Base-by-base conservation (phyloP, 2,888 invertebrate genomes). In the Phragmatobia fuliginosa region DNA sequence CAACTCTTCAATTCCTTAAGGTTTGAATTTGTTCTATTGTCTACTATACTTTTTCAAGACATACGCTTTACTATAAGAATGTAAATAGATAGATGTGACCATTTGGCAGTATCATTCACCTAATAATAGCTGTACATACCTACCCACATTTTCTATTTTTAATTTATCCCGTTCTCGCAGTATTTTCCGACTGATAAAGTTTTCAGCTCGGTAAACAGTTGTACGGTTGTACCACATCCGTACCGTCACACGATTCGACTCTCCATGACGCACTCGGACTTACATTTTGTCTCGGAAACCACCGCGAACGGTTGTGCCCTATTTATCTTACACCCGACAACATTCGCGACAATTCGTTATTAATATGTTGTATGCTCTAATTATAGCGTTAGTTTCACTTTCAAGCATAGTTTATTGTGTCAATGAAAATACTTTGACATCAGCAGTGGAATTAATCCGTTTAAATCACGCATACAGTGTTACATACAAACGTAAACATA, bases 251-350 rank as follows among this genome's bases (percentile, higher is more conserved):
- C 78, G 73, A 76, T 79, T 75, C 72, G 69, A 72, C 68, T 73
- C 74, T 73, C 78, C 66, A 73, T 72, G 75, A 68, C 77, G 77
- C 76, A 72, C 75, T 77, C 76, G 75, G 71, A 71, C 77, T 76
- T 85, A 88, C 92, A 92, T 88, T 92, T 86, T 87, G 87, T 87
- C 87, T 86, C 83, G 83, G 90, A 83, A 87, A 86, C 83, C 88
- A 84, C 71, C 83, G 89, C 76, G 90, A 80, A 81, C 88, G 91
- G 92, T 89, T 88, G 93, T 90, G 90, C 84, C 80, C 78, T 74
- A 73, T 77, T 82, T 77, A 81, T 74, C 76, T 71, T 72, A 70
- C 76, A 78, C 79, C 71, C 80, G 69, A 70, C 75, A 80, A 84
- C 79, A 84, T 83, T 60, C 68, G 73, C 69, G 64, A 58, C 58